A percentile compares a stretch with the other conserved stretches of the same genome.
Evolutionary conservation across 2,888 invertebrate genomes (phyloP).

Genomic region (Pterobdella sp.): DNA sequence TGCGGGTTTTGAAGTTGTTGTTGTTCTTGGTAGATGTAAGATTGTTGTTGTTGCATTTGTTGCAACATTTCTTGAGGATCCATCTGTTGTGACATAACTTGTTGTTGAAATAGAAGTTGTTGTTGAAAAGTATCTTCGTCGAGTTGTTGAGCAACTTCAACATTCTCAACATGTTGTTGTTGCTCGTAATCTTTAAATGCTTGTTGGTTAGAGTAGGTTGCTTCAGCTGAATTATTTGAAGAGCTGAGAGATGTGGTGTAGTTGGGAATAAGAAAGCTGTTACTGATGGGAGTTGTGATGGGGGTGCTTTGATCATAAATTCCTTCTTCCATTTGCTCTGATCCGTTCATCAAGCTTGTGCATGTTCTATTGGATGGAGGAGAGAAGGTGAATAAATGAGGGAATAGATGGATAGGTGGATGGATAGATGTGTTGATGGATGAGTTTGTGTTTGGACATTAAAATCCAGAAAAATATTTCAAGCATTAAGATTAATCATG

Average conservation of each 20-base stretch:
- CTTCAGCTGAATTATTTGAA: too few relatives aligned
- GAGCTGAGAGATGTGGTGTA: constrained; percentile 3
- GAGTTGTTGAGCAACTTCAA: not conserved
- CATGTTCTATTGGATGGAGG: too few relatives aligned
- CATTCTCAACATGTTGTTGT: constrained; percentile 8
- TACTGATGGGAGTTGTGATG: not conserved
- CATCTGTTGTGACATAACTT: constrained; percentile 50
- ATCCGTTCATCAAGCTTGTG: not conserved
- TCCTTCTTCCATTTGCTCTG: not conserved
- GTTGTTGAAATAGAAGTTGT: constrained; percentile 61
- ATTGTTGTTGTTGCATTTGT: constrained; percentile 62
- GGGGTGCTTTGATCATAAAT: not conserved
- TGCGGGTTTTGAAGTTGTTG: not conserved
- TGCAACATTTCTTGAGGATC: constrained; percentile 64
- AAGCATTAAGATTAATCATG: too few relatives aligned
- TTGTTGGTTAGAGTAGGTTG: too few relatives aligned
- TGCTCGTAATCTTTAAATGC: too few relatives aligned
- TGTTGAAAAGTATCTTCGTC: not conserved
- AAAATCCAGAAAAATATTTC: too few relatives aligned
- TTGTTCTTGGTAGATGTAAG: constrained; percentile 11
- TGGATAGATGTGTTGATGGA: too few relatives aligned
- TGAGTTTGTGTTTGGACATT: too few relatives aligned
- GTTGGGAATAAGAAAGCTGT: not conserved
- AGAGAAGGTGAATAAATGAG: too few relatives aligned
- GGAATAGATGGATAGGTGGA: too few relatives aligned